These are phyloP conservation scores for Ancistrus triradiatus DNA, from an alignment of 2,113 vertebrate species.

Conservation along the genomic window DNA sequence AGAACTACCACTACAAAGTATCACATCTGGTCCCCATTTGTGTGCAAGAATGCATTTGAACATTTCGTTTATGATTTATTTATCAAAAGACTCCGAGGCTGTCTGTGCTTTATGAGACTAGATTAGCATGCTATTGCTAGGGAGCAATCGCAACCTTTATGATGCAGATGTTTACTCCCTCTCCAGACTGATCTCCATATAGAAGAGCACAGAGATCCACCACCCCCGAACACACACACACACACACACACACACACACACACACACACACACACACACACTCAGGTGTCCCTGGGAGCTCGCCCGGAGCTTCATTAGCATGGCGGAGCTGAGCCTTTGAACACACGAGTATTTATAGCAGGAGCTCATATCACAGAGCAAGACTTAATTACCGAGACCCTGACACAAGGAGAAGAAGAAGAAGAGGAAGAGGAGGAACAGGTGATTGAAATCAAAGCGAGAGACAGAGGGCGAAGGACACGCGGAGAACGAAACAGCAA, in stretches of 20 bases:
- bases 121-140: not conserved
- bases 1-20: no score
- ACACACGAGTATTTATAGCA: conserved; percentile 43
- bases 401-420: not conserved
- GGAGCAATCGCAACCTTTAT: not conserved
- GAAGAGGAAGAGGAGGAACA: not conserved
- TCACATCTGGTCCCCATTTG: no score
- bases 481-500: not conserved
- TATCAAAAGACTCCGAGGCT: not conserved
- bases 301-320: conserved; percentile 52
- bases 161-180: not conserved
- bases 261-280: not conserved
- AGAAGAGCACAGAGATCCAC: not conserved
- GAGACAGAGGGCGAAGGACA: not conserved
- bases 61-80: not conserved
- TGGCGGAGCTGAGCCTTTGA: conserved; percentile 43
- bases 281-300: not conserved
- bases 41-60: not conserved
- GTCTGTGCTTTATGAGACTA: not conserved
- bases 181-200: not conserved
- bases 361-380: conserved; percentile 25
- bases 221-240: no score
- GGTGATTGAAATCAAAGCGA: not conserved
- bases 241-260: not conserved
- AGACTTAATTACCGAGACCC: conserved; percentile 49